These are phyloP conservation scores for Yponomeuta plumbellus DNA, from an alignment of 2,888 invertebrate genomes.

Conservation along the genomic window DNA sequence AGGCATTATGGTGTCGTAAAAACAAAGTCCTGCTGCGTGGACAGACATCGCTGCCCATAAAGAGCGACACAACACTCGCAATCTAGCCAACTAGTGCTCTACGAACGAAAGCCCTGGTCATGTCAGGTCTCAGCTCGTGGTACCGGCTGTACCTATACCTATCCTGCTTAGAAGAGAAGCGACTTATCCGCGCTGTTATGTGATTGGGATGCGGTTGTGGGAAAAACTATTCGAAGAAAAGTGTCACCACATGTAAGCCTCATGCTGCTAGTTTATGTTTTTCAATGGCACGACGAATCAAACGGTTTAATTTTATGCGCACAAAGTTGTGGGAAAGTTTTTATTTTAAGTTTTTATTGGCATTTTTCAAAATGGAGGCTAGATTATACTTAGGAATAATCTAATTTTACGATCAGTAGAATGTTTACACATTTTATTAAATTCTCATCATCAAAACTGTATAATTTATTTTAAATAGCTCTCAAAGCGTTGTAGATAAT, in stretches of 20 bases:
- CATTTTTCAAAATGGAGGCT: conserved; percentile 17
- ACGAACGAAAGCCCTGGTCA: conserved; percentile 2
- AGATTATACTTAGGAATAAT: conserved; percentile 14
- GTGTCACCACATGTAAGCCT: background rate
- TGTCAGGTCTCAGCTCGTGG: background rate
- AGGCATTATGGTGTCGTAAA: conserved; percentile 65
- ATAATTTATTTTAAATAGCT: conserved; percentile 50
- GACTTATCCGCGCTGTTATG: background rate
- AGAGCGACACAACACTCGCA: conserved; percentile 32
- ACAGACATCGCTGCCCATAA: conserved; percentile 52
- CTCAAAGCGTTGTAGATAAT: conserved; percentile 34
- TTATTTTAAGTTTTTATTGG: conserved; percentile 44
- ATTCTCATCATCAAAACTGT: conserved; percentile 50
- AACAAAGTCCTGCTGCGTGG: conserved; percentile 69
- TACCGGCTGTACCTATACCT: background rate
- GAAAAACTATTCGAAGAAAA: background rate
- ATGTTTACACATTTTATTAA: conserved; percentile 47
- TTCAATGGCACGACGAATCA: background rate
- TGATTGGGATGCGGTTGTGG: background rate
- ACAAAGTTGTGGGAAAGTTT: conserved; percentile 47
- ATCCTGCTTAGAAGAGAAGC: background rate
- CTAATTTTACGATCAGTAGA: conserved; percentile 21
- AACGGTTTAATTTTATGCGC: conserved; percentile 17
- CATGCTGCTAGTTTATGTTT: background rate
- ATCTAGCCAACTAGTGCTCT: background rate